phyloP scores from a whole-genome alignment of 2,888 invertebrate species.

The Plemyria rubiginata region DNA sequence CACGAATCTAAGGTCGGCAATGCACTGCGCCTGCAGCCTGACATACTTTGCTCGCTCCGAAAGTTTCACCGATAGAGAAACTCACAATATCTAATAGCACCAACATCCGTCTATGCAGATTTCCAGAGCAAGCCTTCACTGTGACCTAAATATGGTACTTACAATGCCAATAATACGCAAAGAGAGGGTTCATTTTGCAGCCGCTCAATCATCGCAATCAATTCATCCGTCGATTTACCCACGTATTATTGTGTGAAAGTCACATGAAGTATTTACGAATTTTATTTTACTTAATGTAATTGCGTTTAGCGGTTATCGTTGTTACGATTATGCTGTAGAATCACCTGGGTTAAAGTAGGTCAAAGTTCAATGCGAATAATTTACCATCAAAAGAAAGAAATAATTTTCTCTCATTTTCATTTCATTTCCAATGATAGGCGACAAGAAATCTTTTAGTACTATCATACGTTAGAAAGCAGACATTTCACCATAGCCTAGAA shows the following conservation, averaged over 20 bases:
- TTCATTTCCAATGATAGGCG: slow-evolving; percentile 73
- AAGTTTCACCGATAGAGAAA: slow-evolving; percentile 83
- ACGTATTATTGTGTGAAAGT: slow-evolving; percentile 10
- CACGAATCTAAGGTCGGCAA: slow-evolving; percentile 61
- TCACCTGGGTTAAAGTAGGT: slow-evolving; percentile 31
- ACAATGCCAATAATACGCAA: slow-evolving; percentile 64
- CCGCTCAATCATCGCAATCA: slow-evolving; percentile 21
- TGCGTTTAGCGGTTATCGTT: not conserved
- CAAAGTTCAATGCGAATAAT: slow-evolving; percentile 34
- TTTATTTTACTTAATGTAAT: not conserved
- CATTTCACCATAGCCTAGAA: slow-evolving; percentile 83
- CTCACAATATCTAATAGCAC: slow-evolving; percentile 80
- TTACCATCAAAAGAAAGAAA: slow-evolving; percentile 46
- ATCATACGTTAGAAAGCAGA: slow-evolving; percentile 82
- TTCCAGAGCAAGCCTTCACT: slow-evolving; percentile 79
- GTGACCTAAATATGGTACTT: slow-evolving; percentile 73
- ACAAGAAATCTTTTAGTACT: slow-evolving; percentile 81
- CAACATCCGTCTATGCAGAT: slow-evolving; percentile 83
- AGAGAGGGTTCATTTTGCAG: slow-evolving; percentile 58
- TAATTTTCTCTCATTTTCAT: slow-evolving; percentile 78
- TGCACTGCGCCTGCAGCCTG: slow-evolving; percentile 63
- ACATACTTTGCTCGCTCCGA: slow-evolving; percentile 78
- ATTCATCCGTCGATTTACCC: slow-evolving; percentile 5
- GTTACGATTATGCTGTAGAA: not conserved
- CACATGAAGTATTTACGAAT: not conserved